phyloP scores from a whole-genome alignment of 2,797 vertebrate species.

The Crax fasciolata region DNA sequence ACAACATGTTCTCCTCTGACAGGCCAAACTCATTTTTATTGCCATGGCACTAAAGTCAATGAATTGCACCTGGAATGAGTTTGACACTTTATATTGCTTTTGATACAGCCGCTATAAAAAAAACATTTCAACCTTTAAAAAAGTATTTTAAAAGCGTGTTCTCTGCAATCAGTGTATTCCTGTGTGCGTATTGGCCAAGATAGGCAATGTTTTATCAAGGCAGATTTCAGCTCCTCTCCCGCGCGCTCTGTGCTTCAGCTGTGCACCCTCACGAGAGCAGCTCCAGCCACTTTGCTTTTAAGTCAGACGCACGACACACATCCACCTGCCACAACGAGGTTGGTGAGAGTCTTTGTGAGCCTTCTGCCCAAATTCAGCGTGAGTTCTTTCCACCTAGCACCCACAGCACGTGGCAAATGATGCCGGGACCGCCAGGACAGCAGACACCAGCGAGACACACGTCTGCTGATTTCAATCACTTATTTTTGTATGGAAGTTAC shows the following conservation, averaged over 20 bases:
- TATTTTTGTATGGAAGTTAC: background rate
- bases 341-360: background rate
- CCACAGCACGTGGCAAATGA: background rate
- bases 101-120: constrained; percentile 54
- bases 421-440: background rate
- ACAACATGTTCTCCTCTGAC: constrained; percentile 36
- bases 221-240: background rate
- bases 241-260: background rate
- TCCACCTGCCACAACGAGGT: background rate
- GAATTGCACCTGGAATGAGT: constrained; percentile 66
- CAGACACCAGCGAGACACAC: background rate
- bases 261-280: background rate
- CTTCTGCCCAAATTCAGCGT: background rate
- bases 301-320: background rate
- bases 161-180: background rate
- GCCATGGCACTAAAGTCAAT: constrained; percentile 28
- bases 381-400: background rate
- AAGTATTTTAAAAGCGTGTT: background rate
- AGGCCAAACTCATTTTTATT: constrained; percentile 59
- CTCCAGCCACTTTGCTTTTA: background rate
- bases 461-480: background rate
- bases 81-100: constrained; percentile 57
- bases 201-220: background rate
- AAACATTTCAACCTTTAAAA: background rate
- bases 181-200: background rate